phyloP scores from a whole-genome alignment of 2,797 vertebrate genomes.

The Natrix natrix region DNA sequence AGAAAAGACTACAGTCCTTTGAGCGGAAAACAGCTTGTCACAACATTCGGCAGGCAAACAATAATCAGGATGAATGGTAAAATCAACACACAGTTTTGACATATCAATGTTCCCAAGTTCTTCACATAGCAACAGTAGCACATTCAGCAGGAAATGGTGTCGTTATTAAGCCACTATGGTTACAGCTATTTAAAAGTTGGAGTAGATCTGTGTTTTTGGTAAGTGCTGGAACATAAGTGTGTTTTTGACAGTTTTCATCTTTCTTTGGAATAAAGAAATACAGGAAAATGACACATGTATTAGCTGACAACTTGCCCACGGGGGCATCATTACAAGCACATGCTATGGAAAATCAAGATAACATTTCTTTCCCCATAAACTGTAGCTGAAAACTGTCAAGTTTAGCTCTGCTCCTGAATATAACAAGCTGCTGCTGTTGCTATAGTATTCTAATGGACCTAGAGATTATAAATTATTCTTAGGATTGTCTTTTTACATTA shows the following conservation, averaged over 20 bases:
- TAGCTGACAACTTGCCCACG: conserved; percentile 50
- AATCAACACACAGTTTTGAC: conserved; percentile 29
- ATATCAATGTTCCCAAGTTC: conserved; percentile 2
- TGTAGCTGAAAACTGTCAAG: conserved; percentile 53
- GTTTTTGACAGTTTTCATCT: conserved; percentile 33
- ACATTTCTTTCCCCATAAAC: conserved; percentile 51
- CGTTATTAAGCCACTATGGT: conserved; percentile 6
- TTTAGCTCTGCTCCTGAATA: conserved; percentile 16
- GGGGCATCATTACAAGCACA: conserved; percentile 52
- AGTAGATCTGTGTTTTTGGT: conserved; percentile 7
- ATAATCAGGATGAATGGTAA: conserved; percentile 26
- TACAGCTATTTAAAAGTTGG: conserved; percentile 19
- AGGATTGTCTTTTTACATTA: conserved; percentile 31
- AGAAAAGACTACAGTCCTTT: neutral
- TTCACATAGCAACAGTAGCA: neutral
- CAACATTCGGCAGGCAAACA: conserved; percentile 10
- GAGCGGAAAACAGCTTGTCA: conserved; percentile 14
- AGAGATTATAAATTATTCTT: conserved; percentile 47
- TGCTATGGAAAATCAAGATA: conserved; percentile 46
- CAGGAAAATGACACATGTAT: conserved; percentile 32
- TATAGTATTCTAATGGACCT: conserved; percentile 36
- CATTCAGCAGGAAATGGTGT: conserved; percentile 11
- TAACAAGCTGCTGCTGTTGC: conserved; percentile 46
- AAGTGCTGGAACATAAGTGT: neutral
- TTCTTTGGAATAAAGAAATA: conserved; percentile 44